Base-by-base conservation (phyloP, 2,888 invertebrate species). In the Schizotus pectinicornis region DNA sequence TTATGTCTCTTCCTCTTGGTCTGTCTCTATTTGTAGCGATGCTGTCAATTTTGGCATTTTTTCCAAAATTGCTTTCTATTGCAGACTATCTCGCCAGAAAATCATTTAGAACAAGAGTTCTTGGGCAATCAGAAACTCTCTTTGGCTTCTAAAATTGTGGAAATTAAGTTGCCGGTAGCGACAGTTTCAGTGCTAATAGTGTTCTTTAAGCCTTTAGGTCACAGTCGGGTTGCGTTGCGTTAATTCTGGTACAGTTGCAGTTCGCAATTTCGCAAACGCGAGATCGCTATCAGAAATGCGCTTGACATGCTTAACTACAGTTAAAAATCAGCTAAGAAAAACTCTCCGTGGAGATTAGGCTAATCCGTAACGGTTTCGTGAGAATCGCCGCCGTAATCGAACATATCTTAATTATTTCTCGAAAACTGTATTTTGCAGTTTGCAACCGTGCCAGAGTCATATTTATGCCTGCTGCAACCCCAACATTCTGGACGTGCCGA, bases 321-420 rank as follows among this genome's bases (percentile, higher is more conserved):
- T 60, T 61, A 56, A 60, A 59, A 52, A 60, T 60, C 60, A 43
- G 8, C 35, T 22, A 32, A 30, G 14, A 37, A 53, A 48, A 51
- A 50, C 38, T 38, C 9, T 7, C 7, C n/a, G 3, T 34, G 36
- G 32, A 56, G 51, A 61, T 61, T 61, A 56, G 57, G 45, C 48
- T 56, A 56, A 55, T 49, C 56, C 56, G 53, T 43, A 43, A 52
- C 48, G 51, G 42, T 59, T 61, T 57, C 61, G 61, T 61, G 58
- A 55, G 61, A 61, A 61, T 55, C 58, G 55, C 57, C 56, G 13
- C 11, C 33, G n/a, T 48, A 61, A 61, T 61, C 57, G 47, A 49
- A 57, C 33, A 43, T 59, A 59, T 59, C 59, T 59, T 59, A 59
- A 59, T 59, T 59, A 46, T 54, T 45, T 59, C 53, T 51, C 51